Evolutionary conservation across 2,888 invertebrate species (phyloP).

Genomic region (Cataglyphis livida): DNA sequence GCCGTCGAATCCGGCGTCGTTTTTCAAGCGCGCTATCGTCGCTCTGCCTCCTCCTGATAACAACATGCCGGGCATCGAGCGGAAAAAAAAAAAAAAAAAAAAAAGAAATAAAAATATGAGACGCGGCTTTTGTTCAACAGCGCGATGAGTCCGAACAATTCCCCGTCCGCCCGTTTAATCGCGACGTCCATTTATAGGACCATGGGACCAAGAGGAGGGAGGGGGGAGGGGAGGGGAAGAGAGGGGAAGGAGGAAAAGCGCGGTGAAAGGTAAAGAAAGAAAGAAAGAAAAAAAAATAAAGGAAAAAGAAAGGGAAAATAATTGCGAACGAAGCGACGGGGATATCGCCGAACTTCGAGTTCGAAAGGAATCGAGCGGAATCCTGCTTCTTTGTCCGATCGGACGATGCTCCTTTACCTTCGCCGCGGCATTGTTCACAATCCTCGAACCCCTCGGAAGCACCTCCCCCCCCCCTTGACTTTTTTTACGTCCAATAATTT

Average conservation of each 20-base stretch:
- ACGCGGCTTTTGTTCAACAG: conserved; percentile 61
- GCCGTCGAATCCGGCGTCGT: conserved; percentile 19
- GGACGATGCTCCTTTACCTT: conserved; percentile 46
- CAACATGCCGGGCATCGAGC: conserved; percentile 60
- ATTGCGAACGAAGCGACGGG: conserved; percentile 59
- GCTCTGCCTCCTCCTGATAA: conserved; percentile 65
- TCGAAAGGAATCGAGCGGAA: conserved; percentile 47
- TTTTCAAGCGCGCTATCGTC: conserved; percentile 28
- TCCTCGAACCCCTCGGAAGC: conserved; percentile 30
- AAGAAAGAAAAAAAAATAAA: conserved; percentile 24
- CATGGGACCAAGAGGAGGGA: not conserved
- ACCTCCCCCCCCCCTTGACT: conserved; percentile 6
- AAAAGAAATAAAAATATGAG: conserved; percentile 63
- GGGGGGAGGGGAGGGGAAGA: not conserved
- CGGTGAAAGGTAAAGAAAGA: not conserved
- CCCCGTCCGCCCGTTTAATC: conserved; percentile 62
- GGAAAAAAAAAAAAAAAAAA: conserved; percentile 35
- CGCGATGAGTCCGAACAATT: conserved; percentile 58
- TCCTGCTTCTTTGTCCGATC: conserved; percentile 38
- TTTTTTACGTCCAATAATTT: conserved; percentile 44
- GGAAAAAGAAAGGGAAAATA: conserved; percentile 52
- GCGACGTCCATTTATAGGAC: conserved; percentile 63
- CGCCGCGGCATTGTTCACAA: conserved; percentile 50
- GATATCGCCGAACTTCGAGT: conserved; percentile 44
- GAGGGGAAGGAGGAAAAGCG: not conserved